Evolutionary conservation across 2,113 vertebrate species (phyloP), one percentile per base, ranked within the genome.

Genomic region (Callithrix jacchus): DNA sequence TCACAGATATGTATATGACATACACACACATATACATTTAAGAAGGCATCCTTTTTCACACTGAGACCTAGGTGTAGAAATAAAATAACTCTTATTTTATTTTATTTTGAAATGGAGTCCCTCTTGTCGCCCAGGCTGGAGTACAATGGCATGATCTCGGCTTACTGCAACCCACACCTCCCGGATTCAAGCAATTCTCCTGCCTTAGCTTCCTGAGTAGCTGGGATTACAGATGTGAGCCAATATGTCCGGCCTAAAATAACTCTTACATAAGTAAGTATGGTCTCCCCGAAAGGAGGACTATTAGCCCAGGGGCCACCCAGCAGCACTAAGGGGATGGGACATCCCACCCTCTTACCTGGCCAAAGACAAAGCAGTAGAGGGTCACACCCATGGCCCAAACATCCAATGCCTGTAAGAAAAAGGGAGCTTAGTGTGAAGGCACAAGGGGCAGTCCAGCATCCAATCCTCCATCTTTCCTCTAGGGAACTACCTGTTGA

Each of bases 371-470:
- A 0, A 99, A 99, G 98, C 99, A 99, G 97, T 99, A 99, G 52
- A 99, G 98, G 0, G 99, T 99, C 97, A 99, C 99, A 66, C 99
- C 99, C 99, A 99, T 99, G 80, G 99, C 99, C 99, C 99, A 99
- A 42, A 99, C 99, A 96, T 99, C 99, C 98, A 99, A 97, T 74
- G 99, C 99, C 99, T 99, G 45, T 4, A 97, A 96, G 85, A 16
- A 18, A 88, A 93, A 66, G 18, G 87, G n/a, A 70, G 37, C 7
- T 45, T 12, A 13, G 11, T 14, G 14, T 85, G 49, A 83, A 30
- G 16, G 14, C 27, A 37, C 27, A 61, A n/a, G 2, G 30, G 23
- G 8, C 12, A 11, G 52, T 5, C 80, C 27, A 52, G 20, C 37
- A 47, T 8, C 80, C 30, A 70, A 42, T 11, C 42, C 37, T 45